A percentile compares a stretch with the other conserved stretches of the same genome.
Conservation (phyloP, 2,888 invertebrate genomes). For the Synergus itoensis region DNA sequence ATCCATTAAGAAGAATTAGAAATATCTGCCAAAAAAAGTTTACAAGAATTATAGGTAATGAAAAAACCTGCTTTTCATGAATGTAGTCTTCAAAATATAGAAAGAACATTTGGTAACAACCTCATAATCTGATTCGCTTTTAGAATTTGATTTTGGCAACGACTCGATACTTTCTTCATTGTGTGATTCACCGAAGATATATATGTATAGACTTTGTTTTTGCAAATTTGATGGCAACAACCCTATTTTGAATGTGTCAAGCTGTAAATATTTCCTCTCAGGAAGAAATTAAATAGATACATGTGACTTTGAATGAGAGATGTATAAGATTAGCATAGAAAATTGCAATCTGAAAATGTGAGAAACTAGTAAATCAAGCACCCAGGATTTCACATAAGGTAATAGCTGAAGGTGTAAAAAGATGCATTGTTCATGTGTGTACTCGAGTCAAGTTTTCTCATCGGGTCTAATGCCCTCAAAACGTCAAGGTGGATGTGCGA, state of each 20-base stretch:
- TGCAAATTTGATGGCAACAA: not conserved
- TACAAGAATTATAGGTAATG: not conserved
- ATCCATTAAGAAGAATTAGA: not conserved
- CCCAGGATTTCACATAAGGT: conserved; percentile 1
- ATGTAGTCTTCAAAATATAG: not conserved
- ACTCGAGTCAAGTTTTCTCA: conserved; percentile 56
- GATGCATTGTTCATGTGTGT: conserved; percentile 20
- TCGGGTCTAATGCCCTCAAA: conserved; percentile 60
- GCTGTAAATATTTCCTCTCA: conserved; percentile 9
- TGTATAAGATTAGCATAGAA: conserved; percentile 30
- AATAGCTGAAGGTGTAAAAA: conserved; percentile 19
- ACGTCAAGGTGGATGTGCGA: conserved; percentile 56
- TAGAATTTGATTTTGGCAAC: conserved; percentile 36
- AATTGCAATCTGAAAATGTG: conserved; percentile 12
- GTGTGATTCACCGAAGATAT: conserved; percentile 9
- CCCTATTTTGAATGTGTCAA: not conserved
- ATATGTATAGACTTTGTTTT: conserved; percentile 8
- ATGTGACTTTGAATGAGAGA: conserved; percentile 21
- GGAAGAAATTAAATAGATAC: not conserved
- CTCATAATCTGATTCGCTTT: not conserved
- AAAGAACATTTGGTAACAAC: not conserved
- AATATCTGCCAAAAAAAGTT: not conserved
- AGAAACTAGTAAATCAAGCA: conserved; percentile 29
- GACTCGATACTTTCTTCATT: conserved; percentile 14
- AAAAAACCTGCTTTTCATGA: not conserved